phyloP scores from a whole-genome alignment of 2,888 invertebrate species.

The Bedellia somnulentella region DNA sequence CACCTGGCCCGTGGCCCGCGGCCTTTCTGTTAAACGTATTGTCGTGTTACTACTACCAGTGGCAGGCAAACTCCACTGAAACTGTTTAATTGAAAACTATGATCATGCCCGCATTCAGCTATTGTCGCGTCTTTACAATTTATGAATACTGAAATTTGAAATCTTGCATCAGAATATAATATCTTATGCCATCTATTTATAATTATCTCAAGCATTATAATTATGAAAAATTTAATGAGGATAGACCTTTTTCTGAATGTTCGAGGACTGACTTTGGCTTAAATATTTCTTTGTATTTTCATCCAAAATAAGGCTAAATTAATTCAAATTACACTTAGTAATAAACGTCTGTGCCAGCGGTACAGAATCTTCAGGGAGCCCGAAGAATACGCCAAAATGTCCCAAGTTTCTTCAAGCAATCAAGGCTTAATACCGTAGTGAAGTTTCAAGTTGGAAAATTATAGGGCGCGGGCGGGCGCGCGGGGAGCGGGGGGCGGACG shows the following conservation, averaged over 20 bases:
- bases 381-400: slow-evolving; percentile 59
- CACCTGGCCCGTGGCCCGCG: slow-evolving; percentile 15
- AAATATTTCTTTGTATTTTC: slow-evolving; percentile 14
- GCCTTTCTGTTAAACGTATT: slow-evolving; percentile 39
- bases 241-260: slow-evolving; percentile 46
- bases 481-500: slow-evolving; percentile 32
- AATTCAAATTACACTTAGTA: slow-evolving; percentile 48
- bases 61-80: slow-evolving; percentile 46
- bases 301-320: slow-evolving; percentile 32
- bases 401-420: slow-evolving; percentile 61
- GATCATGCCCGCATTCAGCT: slow-evolving; percentile 44
- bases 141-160: too few species aligned
- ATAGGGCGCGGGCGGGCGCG: slow-evolving; percentile 37
- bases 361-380: slow-evolving; percentile 51
- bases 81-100: slow-evolving; percentile 56
- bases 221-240: too few species aligned
- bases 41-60: slow-evolving; percentile 45
- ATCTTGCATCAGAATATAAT: too few species aligned
- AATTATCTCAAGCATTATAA: too few species aligned
- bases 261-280: too few species aligned
- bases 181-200: too few species aligned
- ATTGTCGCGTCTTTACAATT: too few species aligned
- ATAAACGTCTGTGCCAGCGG: slow-evolving; percentile 50
- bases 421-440: slow-evolving; percentile 61
- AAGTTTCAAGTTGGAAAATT: slow-evolving; percentile 61